Percentiles rank a stretch among this genome's conserved stretches.
These are phyloP conservation scores for Anticlea derivata DNA, from an alignment of 2,888 invertebrate genomes.

Conservation along the genomic window DNA sequence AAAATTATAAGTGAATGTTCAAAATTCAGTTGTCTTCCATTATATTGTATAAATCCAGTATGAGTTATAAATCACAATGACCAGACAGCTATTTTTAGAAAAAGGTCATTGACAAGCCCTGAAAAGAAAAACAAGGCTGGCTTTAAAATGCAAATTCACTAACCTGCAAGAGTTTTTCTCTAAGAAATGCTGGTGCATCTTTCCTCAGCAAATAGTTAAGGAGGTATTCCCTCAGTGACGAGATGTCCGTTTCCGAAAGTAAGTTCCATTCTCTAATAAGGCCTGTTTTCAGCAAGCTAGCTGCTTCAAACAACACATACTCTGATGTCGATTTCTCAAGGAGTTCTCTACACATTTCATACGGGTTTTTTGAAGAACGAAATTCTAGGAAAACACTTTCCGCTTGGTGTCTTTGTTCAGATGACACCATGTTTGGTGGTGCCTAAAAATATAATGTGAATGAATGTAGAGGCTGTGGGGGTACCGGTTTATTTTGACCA, in stretches of 20 bases:
- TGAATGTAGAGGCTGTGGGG: too few species aligned
- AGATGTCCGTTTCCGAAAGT: slow-evolving; percentile 87
- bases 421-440: slow-evolving; percentile 89
- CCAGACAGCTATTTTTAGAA: too few species aligned
- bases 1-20: too few species aligned
- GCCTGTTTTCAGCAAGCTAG: slow-evolving; percentile 91
- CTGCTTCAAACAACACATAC: slow-evolving; percentile 95
- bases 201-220: slow-evolving; percentile 89
- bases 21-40: too few species aligned
- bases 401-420: slow-evolving; percentile 91
- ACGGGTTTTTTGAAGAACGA: slow-evolving; percentile 91
- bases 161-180: slow-evolving; percentile 89
- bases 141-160: neutral
- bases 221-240: slow-evolving; percentile 89
- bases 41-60: too few species aligned
- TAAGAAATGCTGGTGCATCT: slow-evolving; percentile 89
- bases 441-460: slow-evolving; percentile 80
- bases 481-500: too few species aligned
- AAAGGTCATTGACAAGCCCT: too few species aligned
- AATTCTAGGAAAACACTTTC: slow-evolving; percentile 92
- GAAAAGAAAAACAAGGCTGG: too few species aligned
- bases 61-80: neutral
- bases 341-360: slow-evolving; percentile 90
- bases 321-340: slow-evolving; percentile 88
- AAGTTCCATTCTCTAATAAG: slow-evolving; percentile 93